Conservation (phyloP, 64 coral and sea anemone genomes). For the Montipora efflorescens region DNA sequence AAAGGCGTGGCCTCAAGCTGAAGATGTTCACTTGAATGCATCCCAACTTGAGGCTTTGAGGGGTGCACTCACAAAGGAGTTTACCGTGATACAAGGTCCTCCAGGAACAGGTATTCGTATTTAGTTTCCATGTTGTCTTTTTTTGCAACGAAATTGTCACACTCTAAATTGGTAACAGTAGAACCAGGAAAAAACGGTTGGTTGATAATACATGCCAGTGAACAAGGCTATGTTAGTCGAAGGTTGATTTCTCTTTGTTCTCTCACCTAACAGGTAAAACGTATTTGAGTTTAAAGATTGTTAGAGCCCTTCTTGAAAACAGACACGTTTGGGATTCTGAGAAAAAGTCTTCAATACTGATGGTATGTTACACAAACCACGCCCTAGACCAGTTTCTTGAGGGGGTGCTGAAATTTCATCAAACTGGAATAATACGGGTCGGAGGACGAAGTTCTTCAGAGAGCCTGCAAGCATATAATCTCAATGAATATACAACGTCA, state of each 20-base stretch:
- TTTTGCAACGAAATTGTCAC: too few species aligned
- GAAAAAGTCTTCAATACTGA: constrained; percentile 57
- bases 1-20: constrained; percentile 64
- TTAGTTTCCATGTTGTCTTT: not conserved
- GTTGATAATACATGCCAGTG: not conserved
- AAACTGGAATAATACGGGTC: constrained; percentile 60
- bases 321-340: constrained; percentile 55
- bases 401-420: constrained; percentile 78
- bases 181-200: not conserved
- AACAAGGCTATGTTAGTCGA: too few species aligned
- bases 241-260: not conserved
- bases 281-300: constrained; percentile 75
- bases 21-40: constrained; percentile 62
- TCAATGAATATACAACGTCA: constrained; percentile 35
- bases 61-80: constrained; percentile 83
- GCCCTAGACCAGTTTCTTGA: constrained; percentile 91
- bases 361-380: constrained; percentile 91
- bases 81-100: constrained; percentile 96
- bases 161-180: too few species aligned
- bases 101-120: constrained; percentile 82
- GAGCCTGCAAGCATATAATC: constrained; percentile 55
- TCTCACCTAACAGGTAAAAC: constrained; percentile 64
- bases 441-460: constrained; percentile 82
- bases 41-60: constrained; percentile 87
- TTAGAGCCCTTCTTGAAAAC: constrained; percentile 74